Base-by-base conservation (phyloP, 1,140 invertebrate species). In the Mycetomoellerius zeteki region DNA sequence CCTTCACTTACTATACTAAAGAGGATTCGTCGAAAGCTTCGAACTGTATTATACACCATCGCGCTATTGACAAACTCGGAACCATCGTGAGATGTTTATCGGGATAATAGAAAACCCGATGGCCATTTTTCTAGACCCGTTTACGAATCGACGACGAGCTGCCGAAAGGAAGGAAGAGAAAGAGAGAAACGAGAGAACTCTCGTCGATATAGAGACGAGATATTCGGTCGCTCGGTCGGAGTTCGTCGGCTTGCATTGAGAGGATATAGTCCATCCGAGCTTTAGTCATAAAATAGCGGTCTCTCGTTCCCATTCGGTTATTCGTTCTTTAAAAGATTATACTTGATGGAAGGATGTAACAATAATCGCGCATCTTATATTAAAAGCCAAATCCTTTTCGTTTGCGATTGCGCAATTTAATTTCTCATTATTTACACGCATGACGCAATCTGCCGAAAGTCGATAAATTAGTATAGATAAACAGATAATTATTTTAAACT, bases 41-140 rank as follows among this genome's bases (percentile, higher is more conserved):
- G 12, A 75, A 78, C 50, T 43, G 21, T 72, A 58, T 24, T 73
- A 60, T 73, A 84, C 47, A 43, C 12, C 24, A 60, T 16, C 54
- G 80, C 52, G 72, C 50, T 78, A 91, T 91, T 80, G 86, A 88
- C 82, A 85, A 89, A 86, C 58, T 33, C 72, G 75, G 37, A 58
- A 73, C 81, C 52, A 24, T 54, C 62, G 33, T 37, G 75, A 89
- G 81, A 91, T 91, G 85, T 89, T 89, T 89, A 87, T 89, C 87
- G 80, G 65, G 43, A 87, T 87, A 89, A 89, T 89, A 89, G 87
- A 91, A 89, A 91, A 87, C 21, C 73, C 81, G 73, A 77, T 87
- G 76, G 76, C 75, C 84, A 90, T 88, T 91, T 91, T 90, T 90
- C 75, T 85, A 73, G 58, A 47, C 7, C 64, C 84, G 58, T 30